A percentile compares a stretch with the other conserved stretches of the same genome.
Evolutionary conservation across 2,888 invertebrate genomes (phyloP).

Genomic region (Agrenia bidenticulata): DNA sequence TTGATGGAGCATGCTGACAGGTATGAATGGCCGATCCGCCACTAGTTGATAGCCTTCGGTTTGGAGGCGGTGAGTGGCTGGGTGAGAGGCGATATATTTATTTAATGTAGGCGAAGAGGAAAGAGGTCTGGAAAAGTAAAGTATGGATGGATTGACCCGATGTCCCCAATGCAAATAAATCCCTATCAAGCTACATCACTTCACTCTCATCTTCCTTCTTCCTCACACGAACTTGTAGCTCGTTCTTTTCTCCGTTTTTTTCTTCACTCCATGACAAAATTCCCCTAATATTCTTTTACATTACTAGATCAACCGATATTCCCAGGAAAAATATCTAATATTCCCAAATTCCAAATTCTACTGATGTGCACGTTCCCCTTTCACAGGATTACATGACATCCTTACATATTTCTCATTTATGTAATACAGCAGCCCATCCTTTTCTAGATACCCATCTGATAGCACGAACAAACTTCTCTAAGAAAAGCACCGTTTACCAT

Average conservation of each 20-base stretch:
- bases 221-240: not conserved
- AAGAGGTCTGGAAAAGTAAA: constrained; percentile 3
- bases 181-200: constrained; percentile 9
- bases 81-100: constrained; percentile 10
- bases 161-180: constrained; percentile 19
- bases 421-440: too few relatives aligned
- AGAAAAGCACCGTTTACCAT: too few relatives aligned
- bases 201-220: constrained; percentile 13
- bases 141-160: constrained; percentile 15
- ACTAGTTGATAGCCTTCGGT: constrained; percentile 1
- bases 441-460: too few relatives aligned
- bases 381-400: too few relatives aligned
- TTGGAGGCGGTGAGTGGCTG: constrained; percentile 2
- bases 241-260: not conserved
- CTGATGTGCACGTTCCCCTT: too few relatives aligned
- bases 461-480: too few relatives aligned
- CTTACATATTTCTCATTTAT: too few relatives aligned
- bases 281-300: not conserved
- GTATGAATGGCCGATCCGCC: too few relatives aligned
- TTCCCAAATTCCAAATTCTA: too few relatives aligned
- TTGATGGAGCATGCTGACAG: not conserved
- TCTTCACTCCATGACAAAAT: not conserved
- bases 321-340: too few relatives aligned
- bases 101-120: not conserved
- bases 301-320: not conserved